phyloP scores from a whole-genome alignment of 2,888 invertebrate genomes.

The Tipula confusa region DNA sequence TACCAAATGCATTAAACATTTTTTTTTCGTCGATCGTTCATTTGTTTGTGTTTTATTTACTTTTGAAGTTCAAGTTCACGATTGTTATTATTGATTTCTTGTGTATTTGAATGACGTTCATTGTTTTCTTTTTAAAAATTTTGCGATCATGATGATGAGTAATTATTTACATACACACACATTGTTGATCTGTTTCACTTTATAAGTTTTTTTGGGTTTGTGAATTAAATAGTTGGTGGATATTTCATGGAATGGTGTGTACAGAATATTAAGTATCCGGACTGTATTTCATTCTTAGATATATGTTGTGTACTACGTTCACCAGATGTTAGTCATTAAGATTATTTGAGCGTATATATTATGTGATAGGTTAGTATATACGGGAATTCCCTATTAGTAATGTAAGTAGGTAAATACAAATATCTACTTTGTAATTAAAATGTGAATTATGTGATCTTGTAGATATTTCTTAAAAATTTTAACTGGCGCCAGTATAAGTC shows the following conservation, averaged over 20 bases:
- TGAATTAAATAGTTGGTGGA: neutral
- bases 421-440: neutral
- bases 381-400: neutral
- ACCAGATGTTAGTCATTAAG: conserved; percentile 3
- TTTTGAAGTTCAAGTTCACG: conserved; percentile 21
- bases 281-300: neutral
- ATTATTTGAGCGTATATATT: neutral
- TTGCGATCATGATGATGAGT: neutral
- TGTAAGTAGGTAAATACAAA: neutral
- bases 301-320: neutral
- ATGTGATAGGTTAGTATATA: neutral
- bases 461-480: neutral
- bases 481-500: neutral
- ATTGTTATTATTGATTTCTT: conserved; percentile 20
- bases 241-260: neutral
- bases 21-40: neutral
- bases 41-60: neutral
- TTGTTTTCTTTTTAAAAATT: neutral
- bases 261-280: neutral
- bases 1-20: conserved; percentile 3
- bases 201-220: neutral
- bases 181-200: neutral
- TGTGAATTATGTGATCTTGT: neutral
- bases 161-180: neutral
- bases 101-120: neutral